Percentiles rank a stretch among this genome's conserved stretches.
These are phyloP conservation scores for Muricea muricata DNA, from an alignment of 92 coral and sea anemone genomes.

Conservation along the genomic window DNA sequence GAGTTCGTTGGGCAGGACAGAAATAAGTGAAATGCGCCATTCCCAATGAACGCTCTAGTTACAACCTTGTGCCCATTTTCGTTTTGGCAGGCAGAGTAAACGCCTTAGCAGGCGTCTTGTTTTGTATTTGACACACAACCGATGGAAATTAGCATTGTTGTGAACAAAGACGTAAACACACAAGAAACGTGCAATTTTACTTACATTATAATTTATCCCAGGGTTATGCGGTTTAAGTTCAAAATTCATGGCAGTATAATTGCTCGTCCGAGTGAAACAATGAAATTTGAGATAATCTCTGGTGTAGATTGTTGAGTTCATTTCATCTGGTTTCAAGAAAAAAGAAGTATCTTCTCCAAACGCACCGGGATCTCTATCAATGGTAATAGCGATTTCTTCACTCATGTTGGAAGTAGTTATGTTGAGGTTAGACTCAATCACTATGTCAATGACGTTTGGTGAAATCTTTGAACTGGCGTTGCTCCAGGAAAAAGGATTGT, in stretches of 20 bases:
- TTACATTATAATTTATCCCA: not conserved
- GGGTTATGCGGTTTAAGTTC: not conserved
- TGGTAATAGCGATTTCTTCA: constrained; percentile 45
- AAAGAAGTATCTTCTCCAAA: constrained; percentile 8
- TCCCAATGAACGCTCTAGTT: too few relatives aligned
- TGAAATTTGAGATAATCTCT: constrained; percentile 39
- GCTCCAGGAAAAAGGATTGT: constrained; percentile 66
- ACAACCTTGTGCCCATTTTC: too few relatives aligned
- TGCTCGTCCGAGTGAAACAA: not conserved
- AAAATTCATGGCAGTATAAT: not conserved
- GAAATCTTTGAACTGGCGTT: constrained; percentile 70
- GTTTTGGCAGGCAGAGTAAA: too few relatives aligned
- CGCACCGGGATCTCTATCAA: constrained; percentile 67
- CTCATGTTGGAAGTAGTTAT: constrained; percentile 56
- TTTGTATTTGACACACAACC: too few relatives aligned
- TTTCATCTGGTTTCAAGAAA: not conserved
- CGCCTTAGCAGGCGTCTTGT: too few relatives aligned
- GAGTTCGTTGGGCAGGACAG: too few relatives aligned
- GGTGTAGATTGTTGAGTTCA: not conserved
- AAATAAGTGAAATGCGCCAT: too few relatives aligned
- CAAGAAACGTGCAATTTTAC: not conserved
- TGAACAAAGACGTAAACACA: too few relatives aligned
- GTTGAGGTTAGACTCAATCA: constrained; percentile 3
- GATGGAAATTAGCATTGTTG: too few relatives aligned
- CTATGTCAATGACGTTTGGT: constrained; percentile 59